Evolutionary conservation across 1,140 invertebrate genomes (phyloP).

Genomic region (Macrobrachium nipponense): DNA sequence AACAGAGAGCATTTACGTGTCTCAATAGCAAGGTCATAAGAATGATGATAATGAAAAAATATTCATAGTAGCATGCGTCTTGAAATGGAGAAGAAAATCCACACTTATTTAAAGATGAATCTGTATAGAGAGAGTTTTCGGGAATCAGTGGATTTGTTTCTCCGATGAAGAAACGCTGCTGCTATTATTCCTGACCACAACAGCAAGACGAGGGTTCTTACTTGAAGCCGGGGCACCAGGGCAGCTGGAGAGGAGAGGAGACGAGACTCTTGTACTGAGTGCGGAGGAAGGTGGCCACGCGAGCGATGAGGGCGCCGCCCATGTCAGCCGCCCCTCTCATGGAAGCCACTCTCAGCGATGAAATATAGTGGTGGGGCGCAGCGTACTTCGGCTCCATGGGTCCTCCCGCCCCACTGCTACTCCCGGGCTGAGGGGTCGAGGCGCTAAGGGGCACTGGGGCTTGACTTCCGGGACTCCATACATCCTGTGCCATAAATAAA

Average conservation of each 20-base stretch:
- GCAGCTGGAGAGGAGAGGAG: slow-evolving; percentile 45
- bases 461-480: slow-evolving; percentile 42
- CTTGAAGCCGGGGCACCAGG: slow-evolving; percentile 62
- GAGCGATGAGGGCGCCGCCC: slow-evolving; percentile 62
- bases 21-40: not conserved
- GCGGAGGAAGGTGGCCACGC: slow-evolving; percentile 62
- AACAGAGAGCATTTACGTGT: too few relatives aligned
- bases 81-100: too few relatives aligned
- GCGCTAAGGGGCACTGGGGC: slow-evolving; percentile 31
- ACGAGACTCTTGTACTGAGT: slow-evolving; percentile 62
- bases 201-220: slow-evolving; percentile 9
- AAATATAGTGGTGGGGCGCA: slow-evolving; percentile 63
- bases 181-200: not conserved
- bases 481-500: slow-evolving; percentile 20
- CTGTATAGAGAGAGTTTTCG: too few relatives aligned
- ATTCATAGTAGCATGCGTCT: too few relatives aligned
- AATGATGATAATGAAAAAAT: not conserved
- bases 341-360: slow-evolving; percentile 62
- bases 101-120: too few relatives aligned
- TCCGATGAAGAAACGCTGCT: too few relatives aligned
- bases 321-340: slow-evolving; percentile 63
- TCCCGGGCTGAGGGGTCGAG: slow-evolving; percentile 33
- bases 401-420: not conserved
- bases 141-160: too few relatives aligned
- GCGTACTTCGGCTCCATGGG: slow-evolving; percentile 24